phyloP scores from a whole-genome alignment of 2,888 invertebrate species.

The Masnerella sp. region DNA sequence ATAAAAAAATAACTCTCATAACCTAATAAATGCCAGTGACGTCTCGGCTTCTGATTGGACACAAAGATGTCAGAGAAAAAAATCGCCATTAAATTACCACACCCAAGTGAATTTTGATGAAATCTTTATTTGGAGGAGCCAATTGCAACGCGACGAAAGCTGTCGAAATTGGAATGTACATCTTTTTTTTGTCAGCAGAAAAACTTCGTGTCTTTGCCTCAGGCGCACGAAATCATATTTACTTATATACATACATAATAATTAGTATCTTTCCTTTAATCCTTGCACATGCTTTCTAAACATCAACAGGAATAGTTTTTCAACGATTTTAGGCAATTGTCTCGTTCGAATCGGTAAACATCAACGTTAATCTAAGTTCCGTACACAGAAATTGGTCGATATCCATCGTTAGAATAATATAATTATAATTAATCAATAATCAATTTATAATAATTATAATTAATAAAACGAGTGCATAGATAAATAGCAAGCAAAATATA shows the following conservation, averaged over 20 bases:
- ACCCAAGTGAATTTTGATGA: constrained; percentile 6
- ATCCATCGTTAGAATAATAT: constrained; percentile 38
- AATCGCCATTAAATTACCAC: constrained; percentile 6
- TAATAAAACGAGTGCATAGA: constrained; percentile 52
- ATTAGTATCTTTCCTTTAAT: constrained; percentile 13
- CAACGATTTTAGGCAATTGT: constrained; percentile 54
- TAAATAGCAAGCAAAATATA: constrained; percentile 55
- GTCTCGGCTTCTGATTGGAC: too few relatives aligned
- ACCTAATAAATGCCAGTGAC: constrained; percentile 27
- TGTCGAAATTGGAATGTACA: constrained; percentile 42
- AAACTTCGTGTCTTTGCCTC: constrained; percentile 10
- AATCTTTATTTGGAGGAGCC: constrained; percentile 26
- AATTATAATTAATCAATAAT: constrained; percentile 33
- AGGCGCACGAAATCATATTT: constrained; percentile 44
- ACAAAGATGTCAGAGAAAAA: constrained; percentile 2
- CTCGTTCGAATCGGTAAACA: constrained; percentile 45
- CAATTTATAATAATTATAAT: constrained; percentile 46
- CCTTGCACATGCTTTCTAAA: constrained; percentile 31
- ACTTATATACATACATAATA: constrained; percentile 57
- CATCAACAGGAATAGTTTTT: constrained; percentile 55
- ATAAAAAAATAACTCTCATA: constrained; percentile 1
- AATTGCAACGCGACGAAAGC: constrained; percentile 10
- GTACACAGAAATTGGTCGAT: constrained; percentile 31
- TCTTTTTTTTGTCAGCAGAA: not conserved
- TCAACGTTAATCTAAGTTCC: constrained; percentile 58